Evolutionary conservation across 2,113 vertebrate genomes (phyloP), one percentile per base, ranked within the genome.

Genomic region (Maccullochella peelii): DNA sequence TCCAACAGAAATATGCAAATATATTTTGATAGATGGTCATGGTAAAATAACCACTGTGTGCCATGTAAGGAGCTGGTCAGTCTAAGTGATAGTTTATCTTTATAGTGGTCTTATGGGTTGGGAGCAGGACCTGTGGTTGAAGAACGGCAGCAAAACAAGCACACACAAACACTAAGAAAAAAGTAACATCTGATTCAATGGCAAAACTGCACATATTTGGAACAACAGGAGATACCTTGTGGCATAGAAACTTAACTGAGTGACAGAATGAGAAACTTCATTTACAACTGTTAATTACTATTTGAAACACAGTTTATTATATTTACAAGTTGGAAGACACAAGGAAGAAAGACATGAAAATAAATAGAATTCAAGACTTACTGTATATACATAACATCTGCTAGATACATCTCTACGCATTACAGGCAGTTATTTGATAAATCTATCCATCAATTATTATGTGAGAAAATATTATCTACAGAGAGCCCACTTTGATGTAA

Each of bases 81-180:
- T 62, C n/a, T 10, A 57, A 67, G 66, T 77, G 33, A 74, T 40
- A 27, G 71, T 82, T 82, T n/a, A n/a, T n/a, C n/a, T n/a, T n/a
- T n/a, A n/a, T n/a, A n/a, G 15, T 58, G 12, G 42, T 36, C 12
- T 61, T 36, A 30, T 62, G 57, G 21, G 12, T 62, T 62, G 23
- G 50, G 27, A 27, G 27, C 47, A 27, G 5, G n/a, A 63, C 12
- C 8, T 21, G 10, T 62, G 44, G 33, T 44, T 73, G 16, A 76
- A 23, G 42, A 85, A 58, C 70, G 75, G 65, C 23, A 71, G 58
- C 18, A 66, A 80, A 85, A 72, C 50, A 65, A 70, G 27, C 10
- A 50, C 38, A 49, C 36, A 5, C 7, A 63, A 36, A 62, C 21
- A 63, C 21, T 55, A 21, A 20, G 10, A 69, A 54, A 36, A 52